phyloP scores from a whole-genome alignment of 1,140 invertebrate species.

The Asbolus verrucosus region DNA sequence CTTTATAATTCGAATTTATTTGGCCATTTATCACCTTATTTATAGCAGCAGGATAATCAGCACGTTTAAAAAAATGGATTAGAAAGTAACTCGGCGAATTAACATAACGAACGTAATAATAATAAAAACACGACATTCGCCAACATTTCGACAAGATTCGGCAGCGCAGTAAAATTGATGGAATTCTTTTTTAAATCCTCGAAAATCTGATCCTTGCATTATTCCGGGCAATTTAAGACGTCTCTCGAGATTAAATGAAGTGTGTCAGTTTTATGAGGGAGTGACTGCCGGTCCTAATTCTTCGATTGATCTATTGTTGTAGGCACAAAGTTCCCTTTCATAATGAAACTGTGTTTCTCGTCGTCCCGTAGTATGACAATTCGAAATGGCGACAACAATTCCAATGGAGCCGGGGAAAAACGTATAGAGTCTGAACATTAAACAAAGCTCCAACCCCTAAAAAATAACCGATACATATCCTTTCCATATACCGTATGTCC shows the following conservation, averaged over 20 bases:
- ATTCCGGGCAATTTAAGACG: background rate
- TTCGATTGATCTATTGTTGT: constrained; percentile 62
- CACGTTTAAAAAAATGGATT: no score
- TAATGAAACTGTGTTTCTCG: constrained; percentile 96
- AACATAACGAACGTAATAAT: no score
- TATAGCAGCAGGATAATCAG: no score
- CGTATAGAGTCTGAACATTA: constrained; percentile 58
- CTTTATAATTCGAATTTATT: no score
- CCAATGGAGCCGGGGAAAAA: constrained; percentile 52
- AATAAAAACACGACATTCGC: no score
- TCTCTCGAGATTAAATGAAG: background rate
- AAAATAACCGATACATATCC: constrained; percentile 61
- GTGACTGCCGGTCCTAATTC: background rate
- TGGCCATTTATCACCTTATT: no score
- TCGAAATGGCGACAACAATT: constrained; percentile 62
- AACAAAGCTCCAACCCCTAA: constrained; percentile 34
- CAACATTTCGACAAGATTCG: no score
- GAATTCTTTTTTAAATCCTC: background rate
- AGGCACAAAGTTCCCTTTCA: constrained; percentile 97
- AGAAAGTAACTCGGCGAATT: no score
- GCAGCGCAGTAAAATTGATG: no score
- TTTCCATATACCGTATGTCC: constrained; percentile 55
- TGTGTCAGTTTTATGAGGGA: constrained; percentile 8
- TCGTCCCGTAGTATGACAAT: constrained; percentile 81
- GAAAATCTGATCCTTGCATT: background rate